Conservation (phyloP, 2,888 invertebrate species). For the Antheraea assamensis region DNA sequence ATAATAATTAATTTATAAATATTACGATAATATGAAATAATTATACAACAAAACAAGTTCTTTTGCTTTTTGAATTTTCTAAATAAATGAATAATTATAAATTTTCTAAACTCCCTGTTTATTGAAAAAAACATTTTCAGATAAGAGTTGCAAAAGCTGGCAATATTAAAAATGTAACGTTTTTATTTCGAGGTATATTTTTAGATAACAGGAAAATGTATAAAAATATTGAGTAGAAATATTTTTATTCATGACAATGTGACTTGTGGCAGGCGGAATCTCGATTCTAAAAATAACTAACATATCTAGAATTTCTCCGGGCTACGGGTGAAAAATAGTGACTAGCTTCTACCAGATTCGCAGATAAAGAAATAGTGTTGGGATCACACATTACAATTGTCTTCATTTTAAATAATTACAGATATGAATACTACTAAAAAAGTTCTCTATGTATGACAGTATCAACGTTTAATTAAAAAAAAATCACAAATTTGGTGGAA, state of each 20-base stretch:
- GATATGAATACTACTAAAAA: not conserved
- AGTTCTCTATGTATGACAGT: not conserved
- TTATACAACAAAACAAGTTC: no score
- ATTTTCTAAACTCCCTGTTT: no score
- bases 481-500: not conserved
- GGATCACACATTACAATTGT: not conserved
- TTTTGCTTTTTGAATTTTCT: no score
- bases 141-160: no score
- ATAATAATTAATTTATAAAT: no score
- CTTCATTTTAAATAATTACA: not conserved
- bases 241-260: not conserved
- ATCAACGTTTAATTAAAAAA: not conserved
- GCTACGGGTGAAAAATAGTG: no score
- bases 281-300: not conserved
- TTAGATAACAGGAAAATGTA: no score
- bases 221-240: not conserved
- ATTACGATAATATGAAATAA: no score
- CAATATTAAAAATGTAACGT: no score
- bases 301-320: not conserved
- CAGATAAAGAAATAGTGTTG: not conserved
- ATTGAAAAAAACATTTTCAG: no score
- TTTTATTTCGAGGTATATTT: no score
- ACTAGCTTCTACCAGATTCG: not conserved
- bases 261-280: not conserved
- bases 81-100: no score